Evolutionary conservation across 2,888 invertebrate species (phyloP), one percentile per base, ranked within the genome.

Genomic region (Trichopria drosophilae): DNA sequence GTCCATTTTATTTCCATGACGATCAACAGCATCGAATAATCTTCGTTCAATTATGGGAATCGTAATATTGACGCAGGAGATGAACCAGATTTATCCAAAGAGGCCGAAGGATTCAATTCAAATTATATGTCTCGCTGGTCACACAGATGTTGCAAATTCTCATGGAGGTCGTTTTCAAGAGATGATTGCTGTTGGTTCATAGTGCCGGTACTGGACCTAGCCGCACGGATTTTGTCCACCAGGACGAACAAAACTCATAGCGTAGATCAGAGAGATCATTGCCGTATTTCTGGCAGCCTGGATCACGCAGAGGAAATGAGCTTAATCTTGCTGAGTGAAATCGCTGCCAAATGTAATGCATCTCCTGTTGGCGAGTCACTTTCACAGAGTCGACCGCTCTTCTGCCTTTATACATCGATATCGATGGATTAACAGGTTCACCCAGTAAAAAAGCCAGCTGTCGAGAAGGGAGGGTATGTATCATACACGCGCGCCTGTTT

Each of bases 301-400:
- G 61, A 61, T 63, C 61, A 59, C 62, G 58, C 60, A 63, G 64
- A 65, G 67, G 68, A 68, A 74, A 71, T 73, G 73, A 73, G 72
- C 72, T 73, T 71, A 73, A 72, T 74, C 66, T 68, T 67, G 67
- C 67, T 69, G 67, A 71, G 72, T 72, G 70, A 70, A 72, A 71
- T 71, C 65, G 66, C 68, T 73, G 73, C 73, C 73, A 73, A 72
- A 73, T 68, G 67, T 68, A 69, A 71, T 71, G 69, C 69, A 65
- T 69, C n/a, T n/a, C 58, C 61, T 57, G 64, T 64, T 62, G 60
- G 57, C 57, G 58, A 55, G 51, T 53, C 57, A 51, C 56, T 46
- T 41, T 45, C 35, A 16, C 9, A 22, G 23, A 20, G 15, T 13
- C 5, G 23, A 6, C 48, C 42, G 24, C 34, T 16, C 6, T n/a